These are phyloP conservation scores for Neocrepidodera transversa DNA, from an alignment of 2,888 invertebrate genomes.

Conservation along the genomic window DNA sequence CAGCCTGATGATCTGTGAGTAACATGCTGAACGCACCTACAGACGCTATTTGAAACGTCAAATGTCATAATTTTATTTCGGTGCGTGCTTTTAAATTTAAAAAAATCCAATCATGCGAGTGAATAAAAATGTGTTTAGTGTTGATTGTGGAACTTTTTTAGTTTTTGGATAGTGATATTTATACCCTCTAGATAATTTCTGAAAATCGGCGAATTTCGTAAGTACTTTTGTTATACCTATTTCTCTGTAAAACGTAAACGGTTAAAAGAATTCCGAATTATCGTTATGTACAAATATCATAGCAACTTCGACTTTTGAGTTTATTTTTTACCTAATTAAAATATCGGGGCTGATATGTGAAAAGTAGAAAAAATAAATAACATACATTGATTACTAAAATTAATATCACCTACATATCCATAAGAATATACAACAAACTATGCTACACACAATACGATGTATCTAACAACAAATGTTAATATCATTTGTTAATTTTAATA, in stretches of 20 bases:
- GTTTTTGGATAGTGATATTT: no score
- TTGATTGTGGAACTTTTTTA: no score
- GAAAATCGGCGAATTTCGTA: no score
- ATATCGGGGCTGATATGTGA: conserved; percentile 45
- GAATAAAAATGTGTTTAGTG: no score
- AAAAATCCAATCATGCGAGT: no score
- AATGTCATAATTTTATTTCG: no score
- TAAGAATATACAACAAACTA: conserved; percentile 22
- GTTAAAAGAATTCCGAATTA: not conserved
- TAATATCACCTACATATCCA: conserved; percentile 39
- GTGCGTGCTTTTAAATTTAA: no score
- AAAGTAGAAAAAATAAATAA: conserved; percentile 46
- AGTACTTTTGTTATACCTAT: no score
- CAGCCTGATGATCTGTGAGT: no score
- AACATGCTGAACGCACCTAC: no score
- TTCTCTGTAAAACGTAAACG: not conserved
- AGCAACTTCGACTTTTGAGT: conserved; percentile 4
- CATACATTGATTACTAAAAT: conserved; percentile 35
- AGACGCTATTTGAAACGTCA: no score
- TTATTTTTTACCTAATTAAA: not conserved
- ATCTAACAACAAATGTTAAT: conserved; percentile 7
- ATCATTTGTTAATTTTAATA: conserved; percentile 1
- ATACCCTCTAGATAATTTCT: no score
- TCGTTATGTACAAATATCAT: conserved; percentile 17
- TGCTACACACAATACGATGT: conserved; percentile 20